Conservation (phyloP, 2,113 vertebrate genomes). For the Vulpes lagopus region DNA sequence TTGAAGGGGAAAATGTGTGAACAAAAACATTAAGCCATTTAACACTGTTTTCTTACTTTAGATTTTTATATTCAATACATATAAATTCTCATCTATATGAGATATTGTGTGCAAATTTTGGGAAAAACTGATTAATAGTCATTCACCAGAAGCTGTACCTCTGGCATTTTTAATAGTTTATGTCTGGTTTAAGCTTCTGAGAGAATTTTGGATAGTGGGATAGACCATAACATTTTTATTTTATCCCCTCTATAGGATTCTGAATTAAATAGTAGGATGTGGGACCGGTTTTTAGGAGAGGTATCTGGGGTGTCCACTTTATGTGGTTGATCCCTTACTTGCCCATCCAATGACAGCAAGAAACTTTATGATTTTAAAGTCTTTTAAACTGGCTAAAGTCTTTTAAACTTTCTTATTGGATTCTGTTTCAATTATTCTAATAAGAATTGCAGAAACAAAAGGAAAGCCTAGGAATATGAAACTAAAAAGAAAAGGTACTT, state of each 20-base stretch:
- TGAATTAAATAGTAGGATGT: background rate
- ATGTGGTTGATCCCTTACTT: constrained; percentile 33
- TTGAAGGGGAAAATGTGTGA: constrained; percentile 58
- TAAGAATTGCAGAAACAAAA: constrained; percentile 63
- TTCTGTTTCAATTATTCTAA: constrained; percentile 62
- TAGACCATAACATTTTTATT: constrained; percentile 48
- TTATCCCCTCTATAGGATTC: constrained; percentile 2
- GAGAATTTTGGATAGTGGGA: constrained; percentile 36
- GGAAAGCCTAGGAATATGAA: constrained; percentile 54
- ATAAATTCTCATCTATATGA: constrained; percentile 68
- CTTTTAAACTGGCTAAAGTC: constrained; percentile 7
- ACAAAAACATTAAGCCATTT: constrained; percentile 76
- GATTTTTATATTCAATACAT: constrained; percentile 72
- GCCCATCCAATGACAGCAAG: background rate
- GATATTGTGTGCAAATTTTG: constrained; percentile 61
- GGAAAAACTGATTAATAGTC: constrained; percentile 37
- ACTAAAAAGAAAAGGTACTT: constrained; percentile 59
- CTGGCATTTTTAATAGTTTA: constrained; percentile 50
- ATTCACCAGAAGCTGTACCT: constrained; percentile 49
- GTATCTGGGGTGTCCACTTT: constrained; percentile 35
- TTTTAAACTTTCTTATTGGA: background rate
- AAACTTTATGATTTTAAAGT: constrained; percentile 58
- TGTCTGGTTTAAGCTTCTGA: constrained; percentile 41
- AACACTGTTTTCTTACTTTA: constrained; percentile 67
- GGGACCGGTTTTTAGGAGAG: constrained; percentile 40